Percentiles rank a stretch among this genome's conserved stretches.
Evolutionary conservation across 2,797 vertebrate species (phyloP).

Genomic region (Eremophila alpestris): DNA sequence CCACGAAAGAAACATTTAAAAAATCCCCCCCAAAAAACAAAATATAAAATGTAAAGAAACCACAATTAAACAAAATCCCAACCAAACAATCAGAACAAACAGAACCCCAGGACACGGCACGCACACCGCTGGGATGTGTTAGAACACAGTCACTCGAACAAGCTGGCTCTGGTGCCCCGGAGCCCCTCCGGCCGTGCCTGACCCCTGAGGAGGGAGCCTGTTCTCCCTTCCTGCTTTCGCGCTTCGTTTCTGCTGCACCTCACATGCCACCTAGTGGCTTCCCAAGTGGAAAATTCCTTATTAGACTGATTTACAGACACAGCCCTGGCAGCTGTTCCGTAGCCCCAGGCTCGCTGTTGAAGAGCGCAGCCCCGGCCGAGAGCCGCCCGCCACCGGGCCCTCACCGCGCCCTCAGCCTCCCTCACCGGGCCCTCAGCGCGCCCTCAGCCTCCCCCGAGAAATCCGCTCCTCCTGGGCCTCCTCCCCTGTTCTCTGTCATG

Average conservation of each 20-base stretch:
- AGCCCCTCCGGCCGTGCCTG: not conserved
- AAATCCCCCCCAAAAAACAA: not conserved
- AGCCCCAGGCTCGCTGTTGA: not conserved
- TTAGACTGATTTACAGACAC: not conserved
- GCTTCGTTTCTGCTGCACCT: constrained; percentile 16
- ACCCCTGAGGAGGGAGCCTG: fast-evolving
- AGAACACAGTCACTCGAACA: fast-evolving
- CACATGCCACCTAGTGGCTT: constrained; percentile 74
- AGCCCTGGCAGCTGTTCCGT: too few species aligned
- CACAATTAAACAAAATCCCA: not conserved
- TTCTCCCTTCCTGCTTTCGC: fast-evolving
- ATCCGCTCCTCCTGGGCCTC: not conserved
- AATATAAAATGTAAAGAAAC: not conserved
- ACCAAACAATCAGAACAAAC: too few species aligned
- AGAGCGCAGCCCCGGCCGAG: fast-evolving
- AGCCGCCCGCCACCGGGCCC: not conserved
- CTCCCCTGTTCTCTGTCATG: not conserved
- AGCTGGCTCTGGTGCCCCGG: fast-evolving
- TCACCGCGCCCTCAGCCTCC: fast-evolving
- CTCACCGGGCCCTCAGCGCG: fast-evolving
- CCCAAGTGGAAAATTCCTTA: not conserved
- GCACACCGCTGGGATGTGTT: not conserved
- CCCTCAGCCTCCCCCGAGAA: not conserved
- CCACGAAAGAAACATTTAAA: not conserved
- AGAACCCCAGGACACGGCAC: fast-evolving